Conservation (phyloP, 2,113 vertebrate genomes). For the Paramormyrops kingsleyae region DNA sequence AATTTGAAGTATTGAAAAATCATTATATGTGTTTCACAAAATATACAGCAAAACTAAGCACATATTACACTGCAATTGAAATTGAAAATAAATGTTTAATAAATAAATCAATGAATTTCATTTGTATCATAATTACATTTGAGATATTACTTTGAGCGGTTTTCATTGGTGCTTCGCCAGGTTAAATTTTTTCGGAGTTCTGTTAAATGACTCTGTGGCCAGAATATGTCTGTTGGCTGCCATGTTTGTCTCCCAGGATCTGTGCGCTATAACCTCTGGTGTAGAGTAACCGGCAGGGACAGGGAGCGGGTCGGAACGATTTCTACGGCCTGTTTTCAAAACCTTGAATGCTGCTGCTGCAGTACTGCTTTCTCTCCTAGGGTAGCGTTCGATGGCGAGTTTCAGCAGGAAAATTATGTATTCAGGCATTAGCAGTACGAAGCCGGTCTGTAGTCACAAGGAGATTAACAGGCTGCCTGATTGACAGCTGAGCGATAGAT, state of each 20-base stretch:
- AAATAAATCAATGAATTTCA: not conserved
- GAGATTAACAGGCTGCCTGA: conserved; percentile 60
- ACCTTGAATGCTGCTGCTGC: too few species aligned
- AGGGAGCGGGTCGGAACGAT: not conserved
- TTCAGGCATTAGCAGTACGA: conserved; percentile 44
- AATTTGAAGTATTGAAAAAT: not conserved
- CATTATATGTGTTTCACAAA: not conserved
- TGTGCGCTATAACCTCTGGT: not conserved
- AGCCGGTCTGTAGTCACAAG: conserved; percentile 57
- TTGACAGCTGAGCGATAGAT: conserved; percentile 25
- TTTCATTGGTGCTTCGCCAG: not conserved
- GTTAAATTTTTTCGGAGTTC: not conserved
- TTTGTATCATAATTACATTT: not conserved
- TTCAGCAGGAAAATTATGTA: conserved; percentile 2
- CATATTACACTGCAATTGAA: not conserved
- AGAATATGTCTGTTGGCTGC: not conserved
- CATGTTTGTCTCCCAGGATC: not conserved
- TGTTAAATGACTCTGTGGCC: not conserved
- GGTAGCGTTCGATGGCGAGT: not conserved
- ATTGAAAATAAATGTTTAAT: not conserved
- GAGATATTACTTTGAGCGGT: not conserved
- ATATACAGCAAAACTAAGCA: not conserved
- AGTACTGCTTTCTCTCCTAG: not conserved
- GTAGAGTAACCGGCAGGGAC: not conserved
- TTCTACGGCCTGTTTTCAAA: not conserved